These are phyloP conservation scores for Heliocidaris tuberculata DNA, from an alignment of 35 echinoderm and acorn worm genomes.

Conservation along the genomic window DNA sequence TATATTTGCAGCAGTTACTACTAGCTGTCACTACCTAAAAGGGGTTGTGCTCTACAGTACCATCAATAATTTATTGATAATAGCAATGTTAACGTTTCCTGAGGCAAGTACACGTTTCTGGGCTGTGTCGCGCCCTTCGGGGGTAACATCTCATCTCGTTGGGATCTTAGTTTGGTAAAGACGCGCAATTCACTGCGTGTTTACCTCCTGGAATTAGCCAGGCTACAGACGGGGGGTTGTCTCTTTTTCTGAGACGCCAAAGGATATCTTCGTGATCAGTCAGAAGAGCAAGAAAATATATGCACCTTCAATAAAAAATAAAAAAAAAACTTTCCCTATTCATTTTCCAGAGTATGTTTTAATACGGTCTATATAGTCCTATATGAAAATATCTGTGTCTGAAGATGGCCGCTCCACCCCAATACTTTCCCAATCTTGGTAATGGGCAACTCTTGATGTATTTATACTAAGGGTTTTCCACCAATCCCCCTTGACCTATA, in stretches of 20 bases:
- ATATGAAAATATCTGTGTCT: no score
- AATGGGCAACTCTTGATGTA: no score
- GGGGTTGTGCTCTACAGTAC: background rate
- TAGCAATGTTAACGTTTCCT: background rate
- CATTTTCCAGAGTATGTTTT: no score
- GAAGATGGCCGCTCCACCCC: no score
- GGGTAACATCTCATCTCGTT: background rate
- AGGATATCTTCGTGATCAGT: background rate
- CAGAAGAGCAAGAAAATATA: background rate
- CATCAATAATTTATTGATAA: background rate
- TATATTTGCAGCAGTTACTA: background rate
- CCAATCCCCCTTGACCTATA: no score
- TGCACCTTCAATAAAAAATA: background rate
- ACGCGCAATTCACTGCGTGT: background rate
- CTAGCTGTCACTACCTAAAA: background rate
- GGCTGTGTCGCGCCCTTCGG: background rate
- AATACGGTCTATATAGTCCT: no score
- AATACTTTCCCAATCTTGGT: no score
- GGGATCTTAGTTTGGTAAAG: background rate
- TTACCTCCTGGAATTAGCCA: conserved; percentile 9
- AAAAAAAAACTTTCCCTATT: background rate
- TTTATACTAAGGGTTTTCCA: no score
- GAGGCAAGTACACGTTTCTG: background rate
- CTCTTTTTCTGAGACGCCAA: background rate
- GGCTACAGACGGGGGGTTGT: background rate